Evolutionary conservation across 64 coral and sea anemone genomes (phyloP).

Genomic region (Montipora capricornis): DNA sequence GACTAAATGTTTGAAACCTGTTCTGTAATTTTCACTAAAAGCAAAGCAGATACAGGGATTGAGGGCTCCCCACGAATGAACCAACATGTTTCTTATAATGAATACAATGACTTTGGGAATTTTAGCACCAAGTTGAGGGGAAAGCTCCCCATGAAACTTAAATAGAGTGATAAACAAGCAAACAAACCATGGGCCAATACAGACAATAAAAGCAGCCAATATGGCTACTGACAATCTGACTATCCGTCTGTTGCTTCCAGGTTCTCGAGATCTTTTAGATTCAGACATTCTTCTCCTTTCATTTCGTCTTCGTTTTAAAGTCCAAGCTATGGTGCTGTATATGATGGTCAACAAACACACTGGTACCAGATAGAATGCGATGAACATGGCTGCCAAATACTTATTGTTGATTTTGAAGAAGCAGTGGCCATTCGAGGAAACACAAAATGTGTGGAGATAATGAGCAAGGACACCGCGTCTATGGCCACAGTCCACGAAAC

Average conservation of each 20-base stretch:
- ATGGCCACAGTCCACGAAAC: slow-evolving; percentile 3
- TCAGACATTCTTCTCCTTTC: not conserved
- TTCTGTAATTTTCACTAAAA: slow-evolving; percentile 29
- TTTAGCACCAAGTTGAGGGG: not conserved
- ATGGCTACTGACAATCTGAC: slow-evolving; percentile 28
- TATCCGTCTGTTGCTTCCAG: not conserved
- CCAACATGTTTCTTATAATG: not conserved
- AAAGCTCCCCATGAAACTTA: not conserved
- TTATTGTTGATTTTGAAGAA: not conserved
- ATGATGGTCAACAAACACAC: not conserved
- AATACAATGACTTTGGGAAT: not conserved
- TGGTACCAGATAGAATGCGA: not conserved
- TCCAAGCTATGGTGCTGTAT: slow-evolving; percentile 8
- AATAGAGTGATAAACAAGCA: not conserved
- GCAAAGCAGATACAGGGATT: slow-evolving; percentile 45
- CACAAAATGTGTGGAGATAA: not conserved
- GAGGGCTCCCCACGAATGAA: slow-evolving; percentile 27
- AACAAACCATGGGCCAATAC: not conserved
- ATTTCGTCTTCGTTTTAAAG: not conserved
- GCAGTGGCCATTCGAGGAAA: too few species aligned
- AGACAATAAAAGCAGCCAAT: not conserved
- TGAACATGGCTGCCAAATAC: not conserved
- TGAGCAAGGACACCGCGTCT: not conserved
- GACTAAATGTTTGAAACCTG: slow-evolving; percentile 23
- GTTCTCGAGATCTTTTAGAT: not conserved